Conservation (phyloP, 2,113 vertebrate species). For the Euleptes europaea region DNA sequence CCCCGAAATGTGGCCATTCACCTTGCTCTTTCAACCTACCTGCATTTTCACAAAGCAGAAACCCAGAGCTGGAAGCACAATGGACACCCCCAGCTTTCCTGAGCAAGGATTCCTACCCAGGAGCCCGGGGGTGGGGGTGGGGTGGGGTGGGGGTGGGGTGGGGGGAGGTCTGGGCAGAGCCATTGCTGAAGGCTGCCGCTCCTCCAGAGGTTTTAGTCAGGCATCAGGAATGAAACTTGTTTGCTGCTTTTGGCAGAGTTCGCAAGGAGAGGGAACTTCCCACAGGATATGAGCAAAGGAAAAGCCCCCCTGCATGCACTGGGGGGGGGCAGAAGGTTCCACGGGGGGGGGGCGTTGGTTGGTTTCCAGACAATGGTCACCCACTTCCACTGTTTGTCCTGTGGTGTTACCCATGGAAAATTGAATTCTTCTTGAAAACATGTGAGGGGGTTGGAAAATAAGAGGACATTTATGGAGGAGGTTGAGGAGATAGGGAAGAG, state of each 20-base stretch:
- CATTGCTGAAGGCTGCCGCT: background rate
- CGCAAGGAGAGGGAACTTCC: background rate
- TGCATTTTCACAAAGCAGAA: background rate
- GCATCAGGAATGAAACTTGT: background rate
- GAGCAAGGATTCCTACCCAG: background rate
- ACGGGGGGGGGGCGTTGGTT: background rate
- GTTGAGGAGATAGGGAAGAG: background rate
- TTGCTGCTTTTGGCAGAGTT: conserved; percentile 9
- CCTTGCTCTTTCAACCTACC: no score
- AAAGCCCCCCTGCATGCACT: background rate
- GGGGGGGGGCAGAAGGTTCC: background rate
- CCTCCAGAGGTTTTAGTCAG: background rate
- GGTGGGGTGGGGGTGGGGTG: no score
- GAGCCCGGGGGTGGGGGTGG: no score
- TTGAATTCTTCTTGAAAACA: rapidly evolving
- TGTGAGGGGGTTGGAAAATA: conserved; percentile 14
- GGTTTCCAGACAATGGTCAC: background rate
- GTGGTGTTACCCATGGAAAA: background rate
- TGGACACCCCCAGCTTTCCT: no score
- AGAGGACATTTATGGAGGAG: background rate
- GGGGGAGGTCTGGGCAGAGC: background rate
- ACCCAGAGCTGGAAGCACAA: background rate
- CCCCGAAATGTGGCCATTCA: no score
- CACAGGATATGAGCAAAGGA: background rate
- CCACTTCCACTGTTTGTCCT: background rate